Evolutionary conservation across 1,140 invertebrate genomes (phyloP), one percentile per base, ranked within the genome.

Genomic region (Magallana angulata): DNA sequence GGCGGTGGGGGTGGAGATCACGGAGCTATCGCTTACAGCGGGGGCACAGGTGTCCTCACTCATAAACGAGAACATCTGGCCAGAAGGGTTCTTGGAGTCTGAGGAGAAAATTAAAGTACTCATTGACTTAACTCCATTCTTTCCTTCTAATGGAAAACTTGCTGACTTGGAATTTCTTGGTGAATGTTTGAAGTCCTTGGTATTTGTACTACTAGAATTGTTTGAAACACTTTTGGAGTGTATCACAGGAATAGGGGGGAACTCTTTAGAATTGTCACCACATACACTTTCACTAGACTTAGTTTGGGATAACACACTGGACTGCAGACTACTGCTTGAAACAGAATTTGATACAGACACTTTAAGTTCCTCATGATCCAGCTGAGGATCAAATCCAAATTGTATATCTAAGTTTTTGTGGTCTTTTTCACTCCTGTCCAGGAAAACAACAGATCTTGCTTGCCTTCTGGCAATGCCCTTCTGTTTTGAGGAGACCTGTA

Each of bases 391-490:
- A 90, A 92, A 92, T 80, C 91, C 91, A 86, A 92, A 92, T 4
- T 90, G 89, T 87, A 92, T 92, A 48, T 82, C 92, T 68, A 92
- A 84, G 59, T 92, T 89, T 68, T 85, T 57, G 9, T 90, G 89
- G 30, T 86, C 56, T 58, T 92, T 86, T 36, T 91, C 85, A 84
- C 89, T 68, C 82, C 91, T 92, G 85, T 92, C 92, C 83, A 92
- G 87, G 87, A 92, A 92, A 60, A 92, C 89, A 71, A 92, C 92
- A 89, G 92, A 92, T 59, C 90, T 89, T 84, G 91, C 90, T 87
- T 59, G 60, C 71, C 84, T 90, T 36, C 84, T 89, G 71, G 80
- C 57, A 81, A 76, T 87, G 80, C 64, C 85, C 48, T 56, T 86
- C 85, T 88, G 90, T 90, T 90, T 91, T 84, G 58, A 59, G 12